Base-by-base conservation (phyloP, 2,797 vertebrate species). In the Aselliscus stoliczkanus region DNA sequence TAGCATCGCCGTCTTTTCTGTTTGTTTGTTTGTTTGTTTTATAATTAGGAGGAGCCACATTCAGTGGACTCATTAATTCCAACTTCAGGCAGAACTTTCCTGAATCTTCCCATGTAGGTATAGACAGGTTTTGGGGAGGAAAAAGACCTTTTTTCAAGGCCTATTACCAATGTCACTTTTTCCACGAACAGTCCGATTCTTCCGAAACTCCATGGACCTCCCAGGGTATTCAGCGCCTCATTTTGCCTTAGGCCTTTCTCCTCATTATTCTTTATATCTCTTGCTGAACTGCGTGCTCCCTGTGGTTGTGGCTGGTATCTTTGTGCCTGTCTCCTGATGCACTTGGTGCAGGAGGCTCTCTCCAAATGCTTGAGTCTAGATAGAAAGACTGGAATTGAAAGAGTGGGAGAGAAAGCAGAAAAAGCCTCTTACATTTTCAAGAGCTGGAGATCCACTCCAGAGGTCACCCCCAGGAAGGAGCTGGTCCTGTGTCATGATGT, bases 321-420 rank as follows among this genome's bases (percentile, higher is more conserved):
- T 29, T 29, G 76, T 21, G 7, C 88, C 58, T 44, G 7, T 90
- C 58, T 44, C 4, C 1, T 0, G 42, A 13, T 10, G 14, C 4
- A 4, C 23, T 42, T 39, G 10, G 5, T 0, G 1, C 14, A 15
- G 50, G 72, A 31, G 25, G 29, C 0, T 0, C 37, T 77, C 54
- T 79, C 73, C 69, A 25, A 47, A 82, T 20, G 29, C 18, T 47
- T 0, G 54, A 34, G 31, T 11, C 20, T 50, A 67, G 15, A n/a
- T 56, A 44, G 14, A 75, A 81, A 60, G 54, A 54, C 29, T 18
- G 56, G 58, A 69, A 34, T 27, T 17, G 85, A 92, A 81, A 75
- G 75, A 25, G 12, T 39, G 27, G 80, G 70, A 70, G 10, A 73
- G 34, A 44, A 62, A 56, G 47, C 17, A 65, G 56, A 42, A 56